These are phyloP conservation scores for Rhynchotus rufescens DNA, from an alignment of 2,797 vertebrate genomes.

Conservation along the genomic window DNA sequence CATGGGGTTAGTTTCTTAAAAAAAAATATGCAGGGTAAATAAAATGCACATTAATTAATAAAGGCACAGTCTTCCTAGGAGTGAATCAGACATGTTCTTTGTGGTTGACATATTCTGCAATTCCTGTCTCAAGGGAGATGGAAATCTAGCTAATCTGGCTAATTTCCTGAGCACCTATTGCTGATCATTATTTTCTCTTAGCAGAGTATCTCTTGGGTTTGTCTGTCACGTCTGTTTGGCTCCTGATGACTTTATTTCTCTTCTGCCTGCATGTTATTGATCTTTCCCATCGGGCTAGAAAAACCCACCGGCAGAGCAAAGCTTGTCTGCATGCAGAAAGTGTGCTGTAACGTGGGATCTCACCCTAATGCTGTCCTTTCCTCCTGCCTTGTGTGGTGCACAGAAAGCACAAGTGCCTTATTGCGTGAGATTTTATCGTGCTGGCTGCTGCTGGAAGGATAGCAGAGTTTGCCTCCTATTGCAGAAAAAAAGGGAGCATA, in stretches of 20 bases:
- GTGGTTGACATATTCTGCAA: not conserved
- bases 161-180: not conserved
- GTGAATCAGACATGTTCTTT: slow-evolving; percentile 12
- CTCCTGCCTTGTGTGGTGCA: not conserved
- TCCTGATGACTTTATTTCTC: slow-evolving; percentile 30
- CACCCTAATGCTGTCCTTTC: not conserved
- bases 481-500: no score
- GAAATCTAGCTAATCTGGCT: not conserved
- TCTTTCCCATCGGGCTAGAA: slow-evolving; percentile 32
- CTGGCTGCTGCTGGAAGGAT: not conserved
- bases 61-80: slow-evolving; percentile 33
- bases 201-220: not conserved
- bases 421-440: not conserved
- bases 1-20: slow-evolving; percentile 53
- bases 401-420: not conserved
- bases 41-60: slow-evolving; percentile 75
- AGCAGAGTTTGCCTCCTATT: no score
- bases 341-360: not conserved
- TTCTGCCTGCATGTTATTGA: not conserved
- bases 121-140: slow-evolving; percentile 23
- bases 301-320: not conserved
- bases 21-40: slow-evolving; percentile 72
- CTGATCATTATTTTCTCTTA: not conserved
- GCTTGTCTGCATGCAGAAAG: not conserved
- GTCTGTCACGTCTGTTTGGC: slow-evolving; percentile 50